Evolutionary conservation across 2,113 vertebrate genomes (phyloP).

Genomic region (Azemiops feae): DNA sequence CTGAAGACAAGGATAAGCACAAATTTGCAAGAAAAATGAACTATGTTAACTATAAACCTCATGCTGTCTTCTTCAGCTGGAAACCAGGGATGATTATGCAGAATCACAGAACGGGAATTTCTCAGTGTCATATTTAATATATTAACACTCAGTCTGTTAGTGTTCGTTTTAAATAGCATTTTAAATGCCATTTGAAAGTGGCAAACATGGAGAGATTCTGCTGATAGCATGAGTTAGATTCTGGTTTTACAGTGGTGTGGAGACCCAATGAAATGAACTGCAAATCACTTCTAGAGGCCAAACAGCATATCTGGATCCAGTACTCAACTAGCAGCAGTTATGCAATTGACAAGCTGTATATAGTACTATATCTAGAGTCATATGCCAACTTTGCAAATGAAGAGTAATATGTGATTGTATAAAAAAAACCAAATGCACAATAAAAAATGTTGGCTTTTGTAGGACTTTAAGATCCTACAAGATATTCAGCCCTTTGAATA

Average conservation of each 20-base stretch:
- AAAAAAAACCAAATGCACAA: not conserved
- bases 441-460: not conserved
- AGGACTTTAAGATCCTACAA: not conserved
- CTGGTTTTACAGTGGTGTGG: not conserved
- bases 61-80: not conserved
- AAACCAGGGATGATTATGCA: too few species aligned
- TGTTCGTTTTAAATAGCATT: not conserved
- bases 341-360: not conserved
- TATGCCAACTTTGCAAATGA: not conserved
- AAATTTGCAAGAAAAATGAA: not conserved
- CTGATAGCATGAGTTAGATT: not conserved
- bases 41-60: not conserved
- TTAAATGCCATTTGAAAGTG: not conserved
- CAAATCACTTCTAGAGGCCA: not conserved
- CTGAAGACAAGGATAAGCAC: not conserved
- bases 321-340: not conserved
- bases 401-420: not conserved
- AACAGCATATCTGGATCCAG: not conserved
- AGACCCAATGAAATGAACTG: not conserved
- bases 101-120: not conserved
- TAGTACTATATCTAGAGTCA: not conserved
- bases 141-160: not conserved
- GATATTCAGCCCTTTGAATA: not conserved
- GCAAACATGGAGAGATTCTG: not conserved
- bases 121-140: not conserved